Percentiles rank a stretch among this genome's conserved stretches.
Conservation (phyloP, 2,888 invertebrate genomes). For the Mimachlamys varia region DNA sequence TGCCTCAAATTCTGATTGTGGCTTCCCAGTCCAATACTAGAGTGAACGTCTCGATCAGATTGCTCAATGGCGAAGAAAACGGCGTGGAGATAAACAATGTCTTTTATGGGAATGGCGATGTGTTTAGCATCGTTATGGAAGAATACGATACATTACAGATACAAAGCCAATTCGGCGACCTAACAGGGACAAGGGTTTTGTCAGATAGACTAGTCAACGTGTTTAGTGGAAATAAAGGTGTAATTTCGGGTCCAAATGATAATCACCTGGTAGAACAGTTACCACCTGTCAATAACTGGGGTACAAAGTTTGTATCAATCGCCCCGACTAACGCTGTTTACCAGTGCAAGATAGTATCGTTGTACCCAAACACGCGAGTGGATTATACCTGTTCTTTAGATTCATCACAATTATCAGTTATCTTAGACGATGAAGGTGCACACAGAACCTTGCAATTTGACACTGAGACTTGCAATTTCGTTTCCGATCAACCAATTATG, state of each 20-base stretch:
- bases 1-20: not conserved
- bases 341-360: not conserved
- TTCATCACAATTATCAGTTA: not conserved
- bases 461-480: not conserved
- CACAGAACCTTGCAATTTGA: not conserved
- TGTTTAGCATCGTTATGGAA: not conserved
- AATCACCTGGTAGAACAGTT: not conserved
- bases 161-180: not conserved
- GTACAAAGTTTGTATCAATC: not conserved
- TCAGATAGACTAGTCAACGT: not conserved
- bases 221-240: not conserved
- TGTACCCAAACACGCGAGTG: not conserved
- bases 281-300: not conserved
- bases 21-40: not conserved
- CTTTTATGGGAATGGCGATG: not conserved
- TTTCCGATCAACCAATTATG: not conserved
- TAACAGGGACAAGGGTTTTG: not conserved
- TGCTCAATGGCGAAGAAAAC: not conserved
- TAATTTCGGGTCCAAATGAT: not conserved
- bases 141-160: not conserved
- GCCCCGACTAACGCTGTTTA: not conserved
- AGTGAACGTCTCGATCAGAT: not conserved
- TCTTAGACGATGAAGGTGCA: not conserved
- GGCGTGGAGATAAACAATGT: not conserved
- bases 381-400: not conserved